These are phyloP conservation scores for Trissolcus brochymenae DNA, from an alignment of 2,888 invertebrate genomes.

Conservation along the genomic window DNA sequence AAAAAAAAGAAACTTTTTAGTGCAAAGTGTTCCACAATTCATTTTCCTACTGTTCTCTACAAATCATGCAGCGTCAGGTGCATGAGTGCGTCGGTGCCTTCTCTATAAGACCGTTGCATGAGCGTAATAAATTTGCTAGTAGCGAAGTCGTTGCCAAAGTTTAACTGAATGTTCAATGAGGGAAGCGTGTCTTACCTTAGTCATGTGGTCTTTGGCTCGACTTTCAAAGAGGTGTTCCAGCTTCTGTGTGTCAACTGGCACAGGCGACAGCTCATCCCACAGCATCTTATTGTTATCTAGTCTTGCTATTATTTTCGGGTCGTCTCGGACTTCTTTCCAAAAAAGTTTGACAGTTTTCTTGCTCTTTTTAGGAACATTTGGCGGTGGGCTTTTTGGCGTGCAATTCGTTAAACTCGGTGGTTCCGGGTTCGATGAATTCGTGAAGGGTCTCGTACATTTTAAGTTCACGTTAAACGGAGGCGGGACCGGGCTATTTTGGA, in stretches of 20 bases:
- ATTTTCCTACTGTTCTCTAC: conserved; percentile 33
- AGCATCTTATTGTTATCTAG: conserved; percentile 81
- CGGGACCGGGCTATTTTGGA: conserved; percentile 76
- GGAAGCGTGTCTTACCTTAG: conserved; percentile 85
- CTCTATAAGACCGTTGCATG: conserved; percentile 27
- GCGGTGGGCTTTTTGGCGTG: conserved; percentile 69
- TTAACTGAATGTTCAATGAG: conserved; percentile 13
- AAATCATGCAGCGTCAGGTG: conserved; percentile 54
- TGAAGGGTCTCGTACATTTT: conserved; percentile 57
- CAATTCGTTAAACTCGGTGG: conserved; percentile 41
- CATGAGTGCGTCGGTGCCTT: conserved; percentile 51
- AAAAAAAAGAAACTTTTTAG: conserved; percentile 29
- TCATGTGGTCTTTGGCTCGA: conserved; percentile 94
- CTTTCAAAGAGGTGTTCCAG: conserved; percentile 98
- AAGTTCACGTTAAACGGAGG: conserved; percentile 73
- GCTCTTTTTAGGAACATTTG: conserved; percentile 82
- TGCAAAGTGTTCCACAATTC: conserved; percentile 32
- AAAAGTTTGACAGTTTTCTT: conserved; percentile 98
- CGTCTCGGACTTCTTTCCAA: conserved; percentile 96
- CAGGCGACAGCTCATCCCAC: conserved; percentile 93
- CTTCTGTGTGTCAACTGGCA: conserved; percentile 92
- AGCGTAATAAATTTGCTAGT: conserved; percentile 35
- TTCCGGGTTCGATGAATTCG: conserved; percentile 49
- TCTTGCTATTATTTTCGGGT: conserved; percentile 81
- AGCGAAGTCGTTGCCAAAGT: conserved; percentile 28